phyloP scores from a whole-genome alignment of 2,888 invertebrate genomes.

The Allygus modestus region DNA sequence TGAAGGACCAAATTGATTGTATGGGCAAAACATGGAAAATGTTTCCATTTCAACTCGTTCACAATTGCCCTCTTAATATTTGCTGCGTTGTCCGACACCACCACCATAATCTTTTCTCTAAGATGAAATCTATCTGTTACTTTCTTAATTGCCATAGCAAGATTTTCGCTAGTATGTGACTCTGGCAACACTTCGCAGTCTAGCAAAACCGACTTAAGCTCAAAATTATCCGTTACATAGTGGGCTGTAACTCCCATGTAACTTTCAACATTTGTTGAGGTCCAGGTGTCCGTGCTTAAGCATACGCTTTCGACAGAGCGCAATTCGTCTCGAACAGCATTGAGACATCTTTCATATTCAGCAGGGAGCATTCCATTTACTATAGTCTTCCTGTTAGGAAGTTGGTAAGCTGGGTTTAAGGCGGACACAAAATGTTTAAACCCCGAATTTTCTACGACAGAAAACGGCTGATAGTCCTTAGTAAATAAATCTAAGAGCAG shows the following conservation, averaged over 20 bases:
- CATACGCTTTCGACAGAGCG: neutral
- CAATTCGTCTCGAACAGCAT: neutral
- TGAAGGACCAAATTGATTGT: conserved; percentile 68
- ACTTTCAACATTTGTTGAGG: conserved; percentile 17
- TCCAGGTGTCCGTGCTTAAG: conserved; percentile 13
- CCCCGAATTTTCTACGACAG: no score
- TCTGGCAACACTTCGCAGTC: neutral
- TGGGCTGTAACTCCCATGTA: conserved; percentile 12
- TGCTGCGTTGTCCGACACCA: no score
- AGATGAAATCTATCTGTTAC: conserved; percentile 10
- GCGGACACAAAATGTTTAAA: neutral
- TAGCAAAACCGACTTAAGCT: conserved; percentile 8
- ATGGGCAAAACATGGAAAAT: conserved; percentile 70
- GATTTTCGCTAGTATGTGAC: conserved; percentile 2
- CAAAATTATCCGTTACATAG: neutral
- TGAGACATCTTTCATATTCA: conserved; percentile 11
- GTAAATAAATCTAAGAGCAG: conserved; percentile 5
- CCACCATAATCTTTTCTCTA: no score
- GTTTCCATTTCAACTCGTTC: conserved; percentile 66
- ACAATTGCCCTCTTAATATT: conserved; percentile 69
- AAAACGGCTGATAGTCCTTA: conserved; percentile 7
- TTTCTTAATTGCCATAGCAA: conserved; percentile 16
- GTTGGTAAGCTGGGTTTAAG: conserved; percentile 4
- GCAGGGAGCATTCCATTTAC: neutral
- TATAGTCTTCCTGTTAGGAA: conserved; percentile 15